Conservation (phyloP, 2,797 vertebrate species). For the Threskiornis aethiopicus region DNA sequence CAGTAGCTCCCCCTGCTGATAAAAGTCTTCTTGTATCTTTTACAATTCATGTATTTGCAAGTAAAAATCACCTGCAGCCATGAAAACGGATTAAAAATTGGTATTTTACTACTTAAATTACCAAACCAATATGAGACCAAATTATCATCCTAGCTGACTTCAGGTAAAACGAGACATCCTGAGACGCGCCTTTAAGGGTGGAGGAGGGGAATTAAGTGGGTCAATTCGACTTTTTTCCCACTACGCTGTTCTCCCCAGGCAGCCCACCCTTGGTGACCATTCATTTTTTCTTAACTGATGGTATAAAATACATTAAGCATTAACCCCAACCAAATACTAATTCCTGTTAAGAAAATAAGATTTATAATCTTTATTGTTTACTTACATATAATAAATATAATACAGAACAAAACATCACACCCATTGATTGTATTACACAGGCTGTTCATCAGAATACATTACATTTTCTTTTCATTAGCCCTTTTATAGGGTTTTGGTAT, state of each 20-base stretch:
- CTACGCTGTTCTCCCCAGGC: accelerated
- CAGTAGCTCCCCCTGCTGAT: slow-evolving; percentile 72
- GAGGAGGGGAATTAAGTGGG: background rate
- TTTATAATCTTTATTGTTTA: slow-evolving; percentile 59
- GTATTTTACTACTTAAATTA: background rate
- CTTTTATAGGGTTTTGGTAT: slow-evolving; percentile 56
- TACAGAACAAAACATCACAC: slow-evolving; percentile 54
- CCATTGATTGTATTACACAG: slow-evolving; percentile 55
- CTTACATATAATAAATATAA: slow-evolving; percentile 54
- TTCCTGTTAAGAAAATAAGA: slow-evolving; percentile 41
- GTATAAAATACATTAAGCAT: background rate
- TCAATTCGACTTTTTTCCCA: background rate
- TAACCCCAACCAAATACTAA: slow-evolving; percentile 26
- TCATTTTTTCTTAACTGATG: background rate
- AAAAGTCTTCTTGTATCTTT: background rate
- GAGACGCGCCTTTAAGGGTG: background rate
- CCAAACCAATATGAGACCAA: background rate
- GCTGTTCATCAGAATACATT: slow-evolving; percentile 47
- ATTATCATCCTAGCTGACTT: background rate
- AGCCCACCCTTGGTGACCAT: background rate
- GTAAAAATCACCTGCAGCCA: background rate
- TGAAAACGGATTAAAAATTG: background rate
- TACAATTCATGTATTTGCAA: accelerated
- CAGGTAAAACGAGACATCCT: accelerated
- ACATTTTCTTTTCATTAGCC: slow-evolving; percentile 46